Evolutionary conservation across 2,888 invertebrate genomes (phyloP), one percentile per base, ranked within the genome.

Genomic region (Tiliacea aurago): DNA sequence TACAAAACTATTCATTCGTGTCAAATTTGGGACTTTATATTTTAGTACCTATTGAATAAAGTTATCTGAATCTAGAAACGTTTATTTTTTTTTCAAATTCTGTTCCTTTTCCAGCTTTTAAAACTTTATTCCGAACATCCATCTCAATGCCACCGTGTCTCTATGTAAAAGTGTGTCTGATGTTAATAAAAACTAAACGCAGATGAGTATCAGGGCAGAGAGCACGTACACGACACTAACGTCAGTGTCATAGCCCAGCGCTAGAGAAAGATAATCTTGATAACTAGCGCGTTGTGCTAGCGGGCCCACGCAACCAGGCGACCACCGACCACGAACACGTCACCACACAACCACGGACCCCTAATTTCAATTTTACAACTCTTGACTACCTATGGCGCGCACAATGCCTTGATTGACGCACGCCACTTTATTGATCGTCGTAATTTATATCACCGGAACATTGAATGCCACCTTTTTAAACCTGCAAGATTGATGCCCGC

Each of bases 21-120:
- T 94, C 92, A 94, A 93, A 93, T 90, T 90, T 90, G 90, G 90
- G 89, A 91, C 91, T 91, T 87, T 91, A 89, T 92, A 91, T 91
- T 90, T 91, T 91, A 91, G 88, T 90, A 91, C 87, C 84, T 91
- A 91, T 89, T 87, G 84, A 94, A 93, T 94, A 94, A 94, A 94
- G 87, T 89, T 91, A 89, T 92, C 86, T 92, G 86, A 90, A 90
- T 89, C 86, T 86, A 83, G 70, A 78, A 49, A 49, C 20, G 43
- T 47, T 18, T 70, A 73, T 71, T 37, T 71, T 66, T 47, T 68
- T 41, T 13, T 0, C 18, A 33, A 11, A 7, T 20, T 4, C 15
- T 10, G 18, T 0, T 9, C 4, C 6, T n/a, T 43, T 20, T 7
- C 13, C 6, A 23, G 6, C 1, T 45, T 5, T 66, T 28, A 28